These are phyloP conservation scores for Erannis defoliaria DNA, from an alignment of 2,888 invertebrate species.

Conservation along the genomic window DNA sequence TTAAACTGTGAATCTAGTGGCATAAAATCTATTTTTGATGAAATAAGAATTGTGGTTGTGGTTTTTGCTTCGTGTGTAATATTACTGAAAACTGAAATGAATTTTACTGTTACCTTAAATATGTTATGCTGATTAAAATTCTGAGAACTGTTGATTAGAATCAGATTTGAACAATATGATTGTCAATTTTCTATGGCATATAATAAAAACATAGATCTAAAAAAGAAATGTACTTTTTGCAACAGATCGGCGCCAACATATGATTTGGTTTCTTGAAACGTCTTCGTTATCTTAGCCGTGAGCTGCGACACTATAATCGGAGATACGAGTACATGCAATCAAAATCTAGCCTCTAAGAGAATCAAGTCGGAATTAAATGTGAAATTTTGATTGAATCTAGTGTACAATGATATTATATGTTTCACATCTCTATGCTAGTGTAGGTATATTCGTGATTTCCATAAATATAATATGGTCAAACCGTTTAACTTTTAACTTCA, in stretches of 20 bases:
- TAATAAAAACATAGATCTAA: too few species aligned
- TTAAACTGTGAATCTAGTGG: neutral
- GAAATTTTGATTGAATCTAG: neutral
- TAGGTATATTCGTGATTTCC: too few species aligned
- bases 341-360: neutral
- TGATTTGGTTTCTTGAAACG: conserved; percentile 1
- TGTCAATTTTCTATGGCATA: too few species aligned
- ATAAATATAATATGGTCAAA: too few species aligned
- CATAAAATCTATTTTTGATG: conserved; percentile 8
- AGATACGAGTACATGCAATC: neutral
- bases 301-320: neutral
- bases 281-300: conserved; percentile 1
- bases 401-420: neutral
- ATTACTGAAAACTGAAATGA: neutral
- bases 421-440: too few species aligned
- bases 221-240: too few species aligned
- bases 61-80: neutral
- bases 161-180: too few species aligned
- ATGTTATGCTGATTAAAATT: too few species aligned
- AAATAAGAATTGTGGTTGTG: neutral
- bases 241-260: too few species aligned
- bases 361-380: neutral
- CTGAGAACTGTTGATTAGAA: too few species aligned
- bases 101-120: neutral
- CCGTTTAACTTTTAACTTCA: too few species aligned